Base-by-base conservation (phyloP, 1,140 invertebrate genomes). In the Rhopalosiphum maidis region DNA sequence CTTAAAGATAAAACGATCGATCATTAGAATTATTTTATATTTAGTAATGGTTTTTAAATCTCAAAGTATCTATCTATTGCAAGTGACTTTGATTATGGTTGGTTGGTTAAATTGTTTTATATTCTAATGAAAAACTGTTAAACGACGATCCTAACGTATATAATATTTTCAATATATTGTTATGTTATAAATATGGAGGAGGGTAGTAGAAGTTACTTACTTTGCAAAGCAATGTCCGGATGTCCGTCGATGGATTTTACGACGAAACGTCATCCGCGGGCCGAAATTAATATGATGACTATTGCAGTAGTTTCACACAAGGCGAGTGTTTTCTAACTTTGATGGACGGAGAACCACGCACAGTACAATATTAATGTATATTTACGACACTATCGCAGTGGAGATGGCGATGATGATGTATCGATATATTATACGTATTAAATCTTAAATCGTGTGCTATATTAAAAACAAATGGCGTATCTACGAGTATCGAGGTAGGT, bases 121-220 rank as follows among this genome's bases (percentile, higher is more conserved):
- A 68, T 15, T n/a, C 30, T 30, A 15, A 46, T 1, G n/a, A 68
- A 60, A n/a, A 68, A 68, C 18, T 18, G 0, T 15, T 15, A 68
- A 68, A 68, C 60, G 4, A 68, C 60, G 30, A 30, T 18, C 30
- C 30, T n/a, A 68, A n/a, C 11, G 60, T 68, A 9, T 15, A 68
- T 60, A 60, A 60, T 30, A 60, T 60, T 30, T 9, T 30, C 30
- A 60, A 60, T 68, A 68, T 68, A 23, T 23, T 60, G 15, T 9
- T 30, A 15, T 11, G 1, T n/a, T 9, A n/a, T 4, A 4, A 68
- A 0, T 15, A n/a, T 68, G 3, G 23, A 1, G 7, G 11, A n/a
- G 30, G 30, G n/a, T 2, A 77, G 23, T 55, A 55, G 23, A 68
- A 30, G 11, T 9, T 11, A 60, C 30, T 15, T 77, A 77, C 30